Evolutionary conservation across 2,797 vertebrate genomes (phyloP).

Genomic region (Gymnodraco acuticeps): DNA sequence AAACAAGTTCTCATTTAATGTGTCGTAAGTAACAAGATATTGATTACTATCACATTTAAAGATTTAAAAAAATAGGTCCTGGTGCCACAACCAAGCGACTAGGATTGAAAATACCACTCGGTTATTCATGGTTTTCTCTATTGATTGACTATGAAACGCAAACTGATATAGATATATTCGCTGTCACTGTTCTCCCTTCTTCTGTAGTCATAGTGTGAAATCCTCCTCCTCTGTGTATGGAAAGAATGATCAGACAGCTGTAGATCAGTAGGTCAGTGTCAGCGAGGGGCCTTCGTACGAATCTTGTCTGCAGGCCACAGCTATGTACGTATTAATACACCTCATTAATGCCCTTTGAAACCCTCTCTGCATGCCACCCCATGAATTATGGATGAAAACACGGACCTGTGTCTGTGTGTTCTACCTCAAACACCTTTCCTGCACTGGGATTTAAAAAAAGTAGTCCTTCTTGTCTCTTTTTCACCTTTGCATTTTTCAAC

Average conservation of each 20-base stretch:
- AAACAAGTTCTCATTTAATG: background rate
- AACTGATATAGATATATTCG: background rate
- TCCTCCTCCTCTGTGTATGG: background rate
- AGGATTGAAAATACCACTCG: too few relatives aligned
- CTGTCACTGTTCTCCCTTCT: background rate
- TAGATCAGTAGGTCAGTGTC: conserved; percentile 57
- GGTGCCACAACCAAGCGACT: too few relatives aligned
- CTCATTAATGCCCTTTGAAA: conserved; percentile 79
- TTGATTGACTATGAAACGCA: background rate
- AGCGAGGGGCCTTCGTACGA: conserved; percentile 14
- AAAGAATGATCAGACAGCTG: conserved; percentile 33
- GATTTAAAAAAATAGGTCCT: too few relatives aligned
- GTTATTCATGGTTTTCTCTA: background rate
- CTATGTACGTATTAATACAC: conserved; percentile 49
- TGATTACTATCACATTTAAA: background rate
- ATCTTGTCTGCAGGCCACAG: conserved; percentile 35
- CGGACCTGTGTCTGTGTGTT: conserved; percentile 41
- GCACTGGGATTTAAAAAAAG: background rate
- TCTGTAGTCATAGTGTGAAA: background rate
- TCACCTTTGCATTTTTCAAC: background rate
- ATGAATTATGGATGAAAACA: conserved; percentile 76
- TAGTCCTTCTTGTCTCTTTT: background rate
- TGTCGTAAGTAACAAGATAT: too few relatives aligned
- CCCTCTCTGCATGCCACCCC: conserved; percentile 41
- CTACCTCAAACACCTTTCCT: conserved; percentile 31